Evolutionary conservation across 2,113 vertebrate genomes (phyloP).

Genomic region (Anarhynchus alexandrinus): DNA sequence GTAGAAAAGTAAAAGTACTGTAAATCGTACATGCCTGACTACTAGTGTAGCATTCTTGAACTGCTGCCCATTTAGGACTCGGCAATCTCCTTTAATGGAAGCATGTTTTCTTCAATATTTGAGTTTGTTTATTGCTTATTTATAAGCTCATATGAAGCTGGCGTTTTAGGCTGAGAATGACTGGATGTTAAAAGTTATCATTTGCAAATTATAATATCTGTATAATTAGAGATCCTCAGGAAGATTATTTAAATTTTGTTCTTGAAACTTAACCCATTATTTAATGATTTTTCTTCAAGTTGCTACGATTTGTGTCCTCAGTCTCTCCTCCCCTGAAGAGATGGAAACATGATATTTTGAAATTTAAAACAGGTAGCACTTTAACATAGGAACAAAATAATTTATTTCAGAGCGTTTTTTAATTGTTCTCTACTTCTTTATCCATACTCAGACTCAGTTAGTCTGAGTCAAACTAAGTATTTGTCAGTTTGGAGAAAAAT

Average conservation of each 20-base stretch:
- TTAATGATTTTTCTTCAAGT: background rate
- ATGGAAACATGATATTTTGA: background rate
- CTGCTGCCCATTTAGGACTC: slow-evolving; percentile 65
- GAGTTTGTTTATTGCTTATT: slow-evolving; percentile 63
- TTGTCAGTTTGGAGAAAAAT: background rate
- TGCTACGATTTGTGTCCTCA: background rate
- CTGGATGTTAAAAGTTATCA: background rate
- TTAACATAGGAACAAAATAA: background rate
- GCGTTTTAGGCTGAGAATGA: background rate
- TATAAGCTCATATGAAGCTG: background rate
- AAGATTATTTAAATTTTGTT: background rate
- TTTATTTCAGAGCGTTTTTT: background rate
- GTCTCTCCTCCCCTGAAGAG: background rate
- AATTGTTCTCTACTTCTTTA: background rate
- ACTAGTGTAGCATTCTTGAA: slow-evolving; percentile 74
- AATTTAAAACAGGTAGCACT: background rate
- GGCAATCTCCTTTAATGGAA: slow-evolving; percentile 75
- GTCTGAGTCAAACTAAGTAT: background rate
- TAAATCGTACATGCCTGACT: slow-evolving; percentile 63
- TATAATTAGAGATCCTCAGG: background rate
- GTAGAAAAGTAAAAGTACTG: slow-evolving; percentile 65
- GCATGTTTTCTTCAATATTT: slow-evolving; percentile 64
- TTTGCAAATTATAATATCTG: background rate
- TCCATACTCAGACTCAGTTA: background rate
- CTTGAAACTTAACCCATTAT: background rate